Conservation (phyloP, 2,888 invertebrate genomes). For the Watsonalla cultraria region DNA sequence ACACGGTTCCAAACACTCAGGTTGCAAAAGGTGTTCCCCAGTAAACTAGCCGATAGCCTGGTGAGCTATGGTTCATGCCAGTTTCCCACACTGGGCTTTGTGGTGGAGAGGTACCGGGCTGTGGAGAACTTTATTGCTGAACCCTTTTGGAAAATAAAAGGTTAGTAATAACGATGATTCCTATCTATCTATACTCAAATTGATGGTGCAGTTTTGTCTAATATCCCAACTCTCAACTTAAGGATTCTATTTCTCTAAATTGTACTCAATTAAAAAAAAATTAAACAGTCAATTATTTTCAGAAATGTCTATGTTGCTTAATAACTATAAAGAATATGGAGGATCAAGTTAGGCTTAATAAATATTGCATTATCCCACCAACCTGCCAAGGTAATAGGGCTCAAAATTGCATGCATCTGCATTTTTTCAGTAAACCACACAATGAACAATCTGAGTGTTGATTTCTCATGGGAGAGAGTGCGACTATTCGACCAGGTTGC, state of each 20-base stretch:
- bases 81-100: slow-evolving; percentile 99
- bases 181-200: not conserved
- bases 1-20: slow-evolving; percentile 97
- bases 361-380: too few species aligned
- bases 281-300: too few species aligned
- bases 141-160: slow-evolving; percentile 96
- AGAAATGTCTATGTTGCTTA: too few species aligned
- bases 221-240: too few species aligned
- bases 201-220: too few species aligned
- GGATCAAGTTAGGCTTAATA: too few species aligned
- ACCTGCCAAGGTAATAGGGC: too few species aligned
- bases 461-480: slow-evolving; percentile 92
- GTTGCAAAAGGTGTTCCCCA: slow-evolving; percentile 88
- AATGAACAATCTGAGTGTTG: slow-evolving; percentile 86
- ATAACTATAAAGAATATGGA: too few species aligned
- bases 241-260: too few species aligned
- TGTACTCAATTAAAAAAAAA: too few species aligned
- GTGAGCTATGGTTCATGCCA: slow-evolving; percentile 99
- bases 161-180: slow-evolving; percentile 48
- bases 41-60: slow-evolving; percentile 84
- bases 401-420: too few species aligned
- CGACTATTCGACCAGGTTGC: slow-evolving; percentile 92
- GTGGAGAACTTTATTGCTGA: slow-evolving; percentile 95
- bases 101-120: slow-evolving; percentile 97
- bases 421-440: slow-evolving; percentile 84